phyloP scores from a whole-genome alignment of 2,113 vertebrate species.

The Cromileptes altivelis region DNA sequence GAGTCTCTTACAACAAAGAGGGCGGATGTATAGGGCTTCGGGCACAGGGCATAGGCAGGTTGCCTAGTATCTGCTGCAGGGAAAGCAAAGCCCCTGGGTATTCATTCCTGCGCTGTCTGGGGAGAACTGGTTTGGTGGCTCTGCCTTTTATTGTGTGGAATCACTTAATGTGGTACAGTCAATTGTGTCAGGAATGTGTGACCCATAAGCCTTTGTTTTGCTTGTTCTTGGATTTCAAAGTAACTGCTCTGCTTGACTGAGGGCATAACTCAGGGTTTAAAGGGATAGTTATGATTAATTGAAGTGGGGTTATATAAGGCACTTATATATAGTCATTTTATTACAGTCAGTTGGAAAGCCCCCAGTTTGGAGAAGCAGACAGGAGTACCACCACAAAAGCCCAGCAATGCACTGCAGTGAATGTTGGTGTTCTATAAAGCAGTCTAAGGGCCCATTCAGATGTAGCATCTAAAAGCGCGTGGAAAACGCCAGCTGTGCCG shows the following conservation, averaged over 20 bases:
- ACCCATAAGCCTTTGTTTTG: slow-evolving; percentile 34
- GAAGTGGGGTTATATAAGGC: too few species aligned
- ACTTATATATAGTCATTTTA: too few species aligned
- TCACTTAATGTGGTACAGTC: slow-evolving; percentile 49
- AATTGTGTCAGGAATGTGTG: slow-evolving; percentile 40
- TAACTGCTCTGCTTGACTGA: background rate
- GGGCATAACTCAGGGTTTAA: background rate
- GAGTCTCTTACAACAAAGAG: background rate
- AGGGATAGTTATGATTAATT: too few species aligned
- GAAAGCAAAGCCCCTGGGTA: slow-evolving; percentile 43
- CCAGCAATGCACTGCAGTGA: too few species aligned
- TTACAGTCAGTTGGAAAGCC: too few species aligned
- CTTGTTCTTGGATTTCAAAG: slow-evolving; percentile 44
- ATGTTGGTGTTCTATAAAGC: too few species aligned
- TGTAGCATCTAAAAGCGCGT: too few species aligned
- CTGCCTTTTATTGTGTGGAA: slow-evolving; percentile 60
- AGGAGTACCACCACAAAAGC: too few species aligned
- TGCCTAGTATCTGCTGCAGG: background rate
- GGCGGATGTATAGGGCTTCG: background rate
- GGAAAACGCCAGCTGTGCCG: too few species aligned
- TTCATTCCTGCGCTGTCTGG: slow-evolving; percentile 49
- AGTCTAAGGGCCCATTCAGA: too few species aligned
- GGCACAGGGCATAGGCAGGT: slow-evolving; percentile 4
- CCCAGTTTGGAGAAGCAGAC: too few species aligned
- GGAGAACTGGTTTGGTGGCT: slow-evolving; percentile 69